Percentiles rank a stretch among this genome's conserved stretches.
Evolutionary conservation across 1,140 invertebrate genomes (phyloP).

Genomic region (Oreohelix idahoensis): DNA sequence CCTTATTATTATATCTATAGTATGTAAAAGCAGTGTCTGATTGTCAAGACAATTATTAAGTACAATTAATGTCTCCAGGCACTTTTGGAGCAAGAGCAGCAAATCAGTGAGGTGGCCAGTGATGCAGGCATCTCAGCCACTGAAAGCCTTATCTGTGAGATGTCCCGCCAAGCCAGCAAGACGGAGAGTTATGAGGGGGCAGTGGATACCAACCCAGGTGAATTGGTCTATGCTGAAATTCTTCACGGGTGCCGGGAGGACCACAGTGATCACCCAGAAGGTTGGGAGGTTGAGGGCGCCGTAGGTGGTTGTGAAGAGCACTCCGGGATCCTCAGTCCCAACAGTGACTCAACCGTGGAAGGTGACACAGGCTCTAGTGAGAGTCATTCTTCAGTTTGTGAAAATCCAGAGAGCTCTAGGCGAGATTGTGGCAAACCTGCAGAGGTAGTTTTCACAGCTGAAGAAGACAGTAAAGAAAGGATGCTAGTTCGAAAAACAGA

Average conservation of each 20-base stretch:
- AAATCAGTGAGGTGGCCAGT: slow-evolving; percentile 50
- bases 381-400: neutral
- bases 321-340: neutral
- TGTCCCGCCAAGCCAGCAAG: slow-evolving; percentile 67
- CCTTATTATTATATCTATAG: too few relatives aligned
- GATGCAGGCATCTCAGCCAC: slow-evolving; percentile 60
- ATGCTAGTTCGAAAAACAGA: neutral
- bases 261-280: neutral
- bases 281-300: neutral
- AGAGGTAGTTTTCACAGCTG: neutral
- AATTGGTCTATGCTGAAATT: slow-evolving; percentile 49
- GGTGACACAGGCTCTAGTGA: slow-evolving; percentile 2
- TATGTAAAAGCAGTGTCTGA: too few relatives aligned
- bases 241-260: slow-evolving; percentile 11
- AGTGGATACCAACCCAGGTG: slow-evolving; percentile 42
- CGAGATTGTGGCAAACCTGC: neutral
- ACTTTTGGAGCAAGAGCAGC: slow-evolving; percentile 31
- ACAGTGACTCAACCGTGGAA: slow-evolving; percentile 21
- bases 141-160: slow-evolving; percentile 63
- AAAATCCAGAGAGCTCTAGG: neutral
- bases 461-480: neutral
- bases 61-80: neutral
- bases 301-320: slow-evolving; percentile 20
- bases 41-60: neutral
- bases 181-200: slow-evolving; percentile 64